These are phyloP conservation scores for Oxygymnocypris stewartii DNA, from an alignment of 2,113 vertebrate species.

Conservation along the genomic window DNA sequence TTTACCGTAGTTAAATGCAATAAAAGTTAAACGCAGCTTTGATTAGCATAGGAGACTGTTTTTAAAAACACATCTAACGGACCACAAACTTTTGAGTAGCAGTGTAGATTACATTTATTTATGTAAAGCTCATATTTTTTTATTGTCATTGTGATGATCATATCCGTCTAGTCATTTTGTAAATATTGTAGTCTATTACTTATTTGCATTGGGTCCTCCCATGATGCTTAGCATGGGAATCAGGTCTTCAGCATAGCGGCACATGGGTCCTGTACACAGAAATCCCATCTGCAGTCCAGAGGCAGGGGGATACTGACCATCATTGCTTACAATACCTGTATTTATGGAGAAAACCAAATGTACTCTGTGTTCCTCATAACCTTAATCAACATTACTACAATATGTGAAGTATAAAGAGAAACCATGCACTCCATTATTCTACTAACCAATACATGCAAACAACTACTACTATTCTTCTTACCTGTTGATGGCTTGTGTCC, in stretches of 20 bases:
- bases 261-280: slow-evolving; percentile 84
- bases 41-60: too few relatives aligned
- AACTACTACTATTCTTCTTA: slow-evolving; percentile 54
- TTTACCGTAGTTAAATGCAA: too few relatives aligned
- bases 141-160: neutral
- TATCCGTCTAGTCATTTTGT: neutral
- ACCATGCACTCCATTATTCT: neutral
- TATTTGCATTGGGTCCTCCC: slow-evolving; percentile 78
- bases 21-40: too few relatives aligned
- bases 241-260: slow-evolving; percentile 86
- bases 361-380: neutral
- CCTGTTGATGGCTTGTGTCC: slow-evolving; percentile 88
- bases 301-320: slow-evolving; percentile 77
- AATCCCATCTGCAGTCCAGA: slow-evolving; percentile 70
- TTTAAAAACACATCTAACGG: too few relatives aligned
- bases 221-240: slow-evolving; percentile 83
- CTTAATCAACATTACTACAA: neutral
- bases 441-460: neutral
- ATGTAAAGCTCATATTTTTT: neutral
- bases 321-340: slow-evolving; percentile 80
- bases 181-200: slow-evolving; percentile 63
- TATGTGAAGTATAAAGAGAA: neutral
- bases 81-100: neutral
- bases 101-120: neutral
- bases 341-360: neutral